Evolutionary conservation across 1,140 invertebrate species (phyloP), one percentile per base, ranked within the genome.

Genomic region (Heliconius himera): DNA sequence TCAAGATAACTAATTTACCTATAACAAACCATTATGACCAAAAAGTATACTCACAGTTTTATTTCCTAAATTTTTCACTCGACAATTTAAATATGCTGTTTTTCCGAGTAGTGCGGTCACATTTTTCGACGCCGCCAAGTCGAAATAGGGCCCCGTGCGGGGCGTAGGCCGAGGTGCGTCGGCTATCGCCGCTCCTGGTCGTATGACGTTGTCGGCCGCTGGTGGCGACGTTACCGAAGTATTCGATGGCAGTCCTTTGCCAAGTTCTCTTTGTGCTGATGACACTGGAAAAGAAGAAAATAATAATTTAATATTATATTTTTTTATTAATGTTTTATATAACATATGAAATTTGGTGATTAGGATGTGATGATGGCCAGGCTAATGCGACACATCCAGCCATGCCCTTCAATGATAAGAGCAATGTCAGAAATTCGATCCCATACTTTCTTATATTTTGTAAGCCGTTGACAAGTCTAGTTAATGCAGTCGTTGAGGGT

Each of bases 31-130:
- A 8, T 56, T n/a, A 56, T 8, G n/a, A 22, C 8, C 8, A 56
- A 11, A 8, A 66, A 76, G 18, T 49, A 51, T 56, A 96, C 97
- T 96, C 92, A 98, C 97, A 93, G 98, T 98, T 95, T 97, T 97
- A 93, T 98, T 98, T 77, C 97, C 97, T 81, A 98, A 95, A 93
- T 98, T 98, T 94, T 98, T 97, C 56, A 98, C 97, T 79, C 97
- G 95, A 89, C 98, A 98, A 87, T 97, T 98, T 83, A 98, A 95
- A 85, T 97, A 98, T 22, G 97, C 97, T 29, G 97, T 98, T 88
- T 98, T 97, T 76, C 97, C 97, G 51, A 98, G 95, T 29, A 98
- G 94, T 0, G 97, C 97, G 18, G 97, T 98, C 75, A 98, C 97
- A 94, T 98, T 97, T 90, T 96, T 96, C 11, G 97, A 97, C 60